Percentiles rank a stretch among this genome's conserved stretches.
Conservation (phyloP, 1,140 invertebrate species). For the Agraylea sexmaculata region DNA sequence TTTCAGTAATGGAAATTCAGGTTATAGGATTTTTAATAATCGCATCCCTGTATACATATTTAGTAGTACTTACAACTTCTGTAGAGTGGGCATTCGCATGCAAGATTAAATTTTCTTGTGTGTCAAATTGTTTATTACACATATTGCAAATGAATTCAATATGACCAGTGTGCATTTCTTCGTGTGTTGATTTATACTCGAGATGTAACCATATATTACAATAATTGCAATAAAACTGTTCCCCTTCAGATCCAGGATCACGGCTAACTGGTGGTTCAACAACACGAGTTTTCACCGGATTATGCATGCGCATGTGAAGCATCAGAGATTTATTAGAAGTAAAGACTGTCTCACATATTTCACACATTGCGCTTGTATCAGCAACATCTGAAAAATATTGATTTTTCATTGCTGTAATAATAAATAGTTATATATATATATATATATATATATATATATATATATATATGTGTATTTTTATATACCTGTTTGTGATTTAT, state of each 20-base stretch:
- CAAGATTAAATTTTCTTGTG: conserved; percentile 50
- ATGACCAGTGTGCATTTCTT: conserved; percentile 45
- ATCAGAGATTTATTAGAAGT: conserved; percentile 53
- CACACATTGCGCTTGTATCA: conserved; percentile 41
- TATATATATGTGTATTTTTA: too few relatives aligned
- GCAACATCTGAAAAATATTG: too few relatives aligned
- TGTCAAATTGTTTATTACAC: conserved; percentile 56
- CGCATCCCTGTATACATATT: too few relatives aligned
- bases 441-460: too few relatives aligned
- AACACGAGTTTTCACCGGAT: conserved; percentile 39
- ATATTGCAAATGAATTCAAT: conserved; percentile 45
- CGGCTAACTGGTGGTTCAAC: conserved; percentile 28
- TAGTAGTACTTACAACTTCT: conserved; percentile 32
- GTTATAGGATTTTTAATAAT: too few relatives aligned
- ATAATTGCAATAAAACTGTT: conserved; percentile 35
- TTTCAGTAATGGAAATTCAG: too few relatives aligned
- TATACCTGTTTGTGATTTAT: conserved; percentile 3
- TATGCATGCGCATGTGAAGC: conserved; percentile 59
- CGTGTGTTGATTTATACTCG: conserved; percentile 49
- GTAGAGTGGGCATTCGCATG: conserved; percentile 54
- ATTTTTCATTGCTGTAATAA: too few relatives aligned
- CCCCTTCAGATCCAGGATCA: conserved; percentile 20
- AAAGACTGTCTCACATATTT: conserved; percentile 53
- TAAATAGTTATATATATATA: too few relatives aligned
- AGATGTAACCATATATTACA: conserved; percentile 47